phyloP scores from a whole-genome alignment of 2,797 vertebrate genomes.

The Rhinophrynus dorsalis region DNA sequence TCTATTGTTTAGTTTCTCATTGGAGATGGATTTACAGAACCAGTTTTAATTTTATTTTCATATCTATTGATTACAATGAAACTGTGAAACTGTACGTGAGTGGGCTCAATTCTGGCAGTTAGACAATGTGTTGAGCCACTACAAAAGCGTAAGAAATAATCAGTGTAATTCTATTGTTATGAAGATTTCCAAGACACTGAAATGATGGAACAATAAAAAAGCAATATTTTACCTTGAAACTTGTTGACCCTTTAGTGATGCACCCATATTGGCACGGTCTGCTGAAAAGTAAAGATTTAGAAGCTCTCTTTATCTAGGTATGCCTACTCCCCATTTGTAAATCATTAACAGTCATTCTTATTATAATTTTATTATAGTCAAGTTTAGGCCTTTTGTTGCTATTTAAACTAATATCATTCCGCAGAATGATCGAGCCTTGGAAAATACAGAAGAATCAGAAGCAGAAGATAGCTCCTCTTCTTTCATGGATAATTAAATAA shows the following conservation, averaged over 20 bases:
- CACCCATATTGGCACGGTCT: too few relatives aligned
- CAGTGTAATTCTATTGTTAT: neutral
- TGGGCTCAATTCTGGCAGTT: neutral
- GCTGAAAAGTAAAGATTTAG: too few relatives aligned
- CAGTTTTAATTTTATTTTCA: neutral
- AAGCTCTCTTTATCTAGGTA: too few relatives aligned
- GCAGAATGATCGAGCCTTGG: too few relatives aligned
- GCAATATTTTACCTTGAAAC: conserved; percentile 9
- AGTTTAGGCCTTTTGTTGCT: too few relatives aligned
- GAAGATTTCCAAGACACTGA: neutral
- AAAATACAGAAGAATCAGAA: too few relatives aligned
- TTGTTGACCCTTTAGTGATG: conserved; percentile 1
- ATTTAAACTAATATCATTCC: too few relatives aligned
- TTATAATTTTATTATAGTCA: too few relatives aligned
- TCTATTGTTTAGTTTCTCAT: neutral
- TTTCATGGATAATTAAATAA: too few relatives aligned
- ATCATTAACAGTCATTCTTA: too few relatives aligned
- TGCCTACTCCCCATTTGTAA: too few relatives aligned
- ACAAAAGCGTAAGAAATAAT: neutral
- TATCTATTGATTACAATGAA: neutral
- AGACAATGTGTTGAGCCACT: neutral
- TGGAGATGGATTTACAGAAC: neutral
- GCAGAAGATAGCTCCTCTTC: too few relatives aligned
- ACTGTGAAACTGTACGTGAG: neutral
- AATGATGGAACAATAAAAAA: conserved; percentile 1